These are phyloP conservation scores for Rhogogaster chlorosoma DNA, from an alignment of 2,888 invertebrate species.

Conservation along the genomic window DNA sequence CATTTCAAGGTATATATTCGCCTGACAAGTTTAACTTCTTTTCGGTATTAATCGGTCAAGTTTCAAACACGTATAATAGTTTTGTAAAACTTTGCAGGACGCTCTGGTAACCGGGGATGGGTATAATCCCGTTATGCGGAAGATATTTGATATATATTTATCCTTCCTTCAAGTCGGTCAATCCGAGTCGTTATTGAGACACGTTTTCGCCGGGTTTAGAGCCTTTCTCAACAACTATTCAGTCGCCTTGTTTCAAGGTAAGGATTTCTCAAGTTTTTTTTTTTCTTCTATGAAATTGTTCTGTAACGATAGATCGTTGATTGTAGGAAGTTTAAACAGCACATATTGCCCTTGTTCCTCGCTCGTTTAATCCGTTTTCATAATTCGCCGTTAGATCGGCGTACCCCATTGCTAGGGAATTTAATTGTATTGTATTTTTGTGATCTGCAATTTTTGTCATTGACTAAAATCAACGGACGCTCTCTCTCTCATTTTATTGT, in stretches of 20 bases:
- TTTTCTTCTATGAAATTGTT: background rate
- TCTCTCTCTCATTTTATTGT: background rate
- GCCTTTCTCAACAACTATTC: slow-evolving; percentile 96
- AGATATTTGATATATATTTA: slow-evolving; percentile 91
- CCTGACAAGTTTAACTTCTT: background rate
- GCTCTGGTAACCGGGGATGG: slow-evolving; percentile 81
- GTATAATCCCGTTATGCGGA: slow-evolving; percentile 88
- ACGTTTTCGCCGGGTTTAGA: slow-evolving; percentile 94
- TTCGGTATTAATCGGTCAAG: background rate
- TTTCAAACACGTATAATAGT: background rate
- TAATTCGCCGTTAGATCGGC: background rate
- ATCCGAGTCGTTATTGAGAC: slow-evolving; percentile 93
- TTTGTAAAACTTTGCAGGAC: slow-evolving; percentile 62
- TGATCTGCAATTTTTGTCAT: background rate
- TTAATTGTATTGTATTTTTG: slow-evolving; percentile 14
- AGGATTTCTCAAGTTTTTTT: background rate
- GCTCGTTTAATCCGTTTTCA: slow-evolving; percentile 11
- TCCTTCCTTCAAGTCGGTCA: slow-evolving; percentile 93
- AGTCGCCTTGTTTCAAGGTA: slow-evolving; percentile 90
- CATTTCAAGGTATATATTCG: slow-evolving; percentile 81
- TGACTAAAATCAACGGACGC: background rate
- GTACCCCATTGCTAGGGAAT: background rate
- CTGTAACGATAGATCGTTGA: background rate
- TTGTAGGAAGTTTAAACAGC: background rate
- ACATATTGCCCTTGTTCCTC: background rate